Evolutionary conservation across 2,888 invertebrate species (phyloP).

Genomic region (Phortica okadai): DNA sequence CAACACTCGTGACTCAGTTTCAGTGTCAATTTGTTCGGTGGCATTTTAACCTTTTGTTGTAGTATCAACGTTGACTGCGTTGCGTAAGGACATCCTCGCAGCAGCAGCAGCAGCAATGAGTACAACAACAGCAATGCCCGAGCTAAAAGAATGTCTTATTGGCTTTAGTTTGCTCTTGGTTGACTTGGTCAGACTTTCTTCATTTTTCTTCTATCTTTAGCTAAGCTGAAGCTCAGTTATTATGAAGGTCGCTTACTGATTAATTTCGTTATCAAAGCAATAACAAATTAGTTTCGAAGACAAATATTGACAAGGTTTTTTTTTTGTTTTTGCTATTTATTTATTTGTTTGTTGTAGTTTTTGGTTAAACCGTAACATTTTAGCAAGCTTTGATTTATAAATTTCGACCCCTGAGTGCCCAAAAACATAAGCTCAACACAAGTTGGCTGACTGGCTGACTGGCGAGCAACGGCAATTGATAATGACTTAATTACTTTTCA

Average conservation of each 20-base stretch:
- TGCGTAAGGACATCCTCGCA: slow-evolving; percentile 20
- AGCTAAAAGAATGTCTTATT: background rate
- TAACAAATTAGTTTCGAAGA: slow-evolving; percentile 25
- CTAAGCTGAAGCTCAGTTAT: background rate
- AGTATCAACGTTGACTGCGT: slow-evolving; percentile 18
- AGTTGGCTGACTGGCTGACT: background rate
- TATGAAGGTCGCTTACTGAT: slow-evolving; percentile 68
- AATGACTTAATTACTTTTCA: slow-evolving; percentile 64
- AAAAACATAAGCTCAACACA: background rate
- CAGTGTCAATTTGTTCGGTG: slow-evolving; percentile 46
- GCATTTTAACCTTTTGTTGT: slow-evolving; percentile 64
- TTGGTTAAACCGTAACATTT: background rate
- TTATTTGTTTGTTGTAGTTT: background rate
- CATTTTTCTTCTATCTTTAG: slow-evolving; percentile 52
- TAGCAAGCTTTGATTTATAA: too few relatives aligned
- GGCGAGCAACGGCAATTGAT: slow-evolving; percentile 55
- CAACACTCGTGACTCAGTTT: background rate
- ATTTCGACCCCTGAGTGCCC: background rate
- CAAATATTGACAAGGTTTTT: slow-evolving; percentile 29
- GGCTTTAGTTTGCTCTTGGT: slow-evolving; percentile 31
- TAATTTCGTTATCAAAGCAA: slow-evolving; percentile 44
- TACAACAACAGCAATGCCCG: background rate
- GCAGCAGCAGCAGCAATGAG: background rate
- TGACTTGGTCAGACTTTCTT: background rate
- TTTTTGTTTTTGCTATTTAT: slow-evolving; percentile 8